These are phyloP conservation scores for Ectemnius lituratus DNA, from an alignment of 2,888 invertebrate genomes.

Conservation along the genomic window DNA sequence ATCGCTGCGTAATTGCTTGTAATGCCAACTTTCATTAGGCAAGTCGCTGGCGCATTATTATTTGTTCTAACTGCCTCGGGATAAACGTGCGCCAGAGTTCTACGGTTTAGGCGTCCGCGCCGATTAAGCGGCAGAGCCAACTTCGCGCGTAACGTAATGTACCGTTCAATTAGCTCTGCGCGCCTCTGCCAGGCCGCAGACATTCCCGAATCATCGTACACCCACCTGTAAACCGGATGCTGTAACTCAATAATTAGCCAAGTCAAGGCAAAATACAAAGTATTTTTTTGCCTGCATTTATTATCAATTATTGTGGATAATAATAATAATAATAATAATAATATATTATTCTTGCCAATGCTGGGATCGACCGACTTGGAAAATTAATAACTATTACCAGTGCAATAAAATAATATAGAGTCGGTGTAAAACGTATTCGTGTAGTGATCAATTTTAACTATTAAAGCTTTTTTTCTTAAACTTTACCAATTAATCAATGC, in stretches of 20 bases:
- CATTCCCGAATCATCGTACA: conserved; percentile 17
- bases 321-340: too few relatives aligned
- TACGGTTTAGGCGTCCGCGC: not conserved
- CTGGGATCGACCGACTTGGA: too few relatives aligned
- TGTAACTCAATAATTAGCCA: not conserved
- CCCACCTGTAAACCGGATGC: conserved; percentile 23
- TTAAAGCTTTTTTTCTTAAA: too few relatives aligned
- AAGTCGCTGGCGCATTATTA: not conserved
- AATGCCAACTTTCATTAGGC: not conserved
- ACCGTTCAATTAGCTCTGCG: conserved; percentile 35
- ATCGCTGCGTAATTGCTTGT: not conserved
- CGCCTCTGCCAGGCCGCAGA: conserved; percentile 21
- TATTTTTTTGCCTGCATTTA: too few relatives aligned
- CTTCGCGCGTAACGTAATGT: conserved; percentile 31
- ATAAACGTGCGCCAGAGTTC: not conserved
- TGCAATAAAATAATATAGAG: too few relatives aligned
- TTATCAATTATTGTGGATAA: too few relatives aligned
- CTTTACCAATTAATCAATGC: too few relatives aligned
- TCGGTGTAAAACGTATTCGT: too few relatives aligned
- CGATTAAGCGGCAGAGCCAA: conserved; percentile 8
- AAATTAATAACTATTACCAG: too few relatives aligned
- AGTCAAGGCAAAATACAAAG: too few relatives aligned
- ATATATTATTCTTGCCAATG: too few relatives aligned
- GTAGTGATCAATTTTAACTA: too few relatives aligned
- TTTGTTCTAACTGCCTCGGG: not conserved